Conservation (phyloP, 2,888 invertebrate species). For the Spatulosminthurus flaviceps region DNA sequence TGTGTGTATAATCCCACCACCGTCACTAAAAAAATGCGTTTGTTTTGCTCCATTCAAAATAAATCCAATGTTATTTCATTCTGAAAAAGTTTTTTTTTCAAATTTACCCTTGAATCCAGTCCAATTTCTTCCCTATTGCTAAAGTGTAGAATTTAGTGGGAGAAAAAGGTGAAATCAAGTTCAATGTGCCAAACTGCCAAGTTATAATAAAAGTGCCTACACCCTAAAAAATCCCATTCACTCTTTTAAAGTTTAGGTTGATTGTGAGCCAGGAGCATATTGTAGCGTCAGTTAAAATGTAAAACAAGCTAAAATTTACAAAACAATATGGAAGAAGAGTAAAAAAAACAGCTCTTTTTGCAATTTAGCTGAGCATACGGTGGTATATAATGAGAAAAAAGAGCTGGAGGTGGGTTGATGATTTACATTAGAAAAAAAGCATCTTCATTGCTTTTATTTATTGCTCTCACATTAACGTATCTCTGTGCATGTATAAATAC, state of each 20-base stretch:
- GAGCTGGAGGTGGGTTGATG: background rate
- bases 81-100: background rate
- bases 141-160: background rate
- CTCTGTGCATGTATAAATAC: too few relatives aligned
- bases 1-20: background rate
- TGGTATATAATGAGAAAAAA: background rate
- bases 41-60: conserved; percentile 1
- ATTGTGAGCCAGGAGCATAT: background rate
- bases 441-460: background rate
- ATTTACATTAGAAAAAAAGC: background rate
- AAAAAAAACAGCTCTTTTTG: too few relatives aligned
- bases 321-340: too few relatives aligned
- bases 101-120: conserved; percentile 36
- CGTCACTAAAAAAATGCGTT: background rate
- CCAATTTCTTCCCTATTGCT: conserved; percentile 24
- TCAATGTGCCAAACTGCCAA: conserved; percentile 45
- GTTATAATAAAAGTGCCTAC: background rate
- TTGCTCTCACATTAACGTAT: too few relatives aligned
- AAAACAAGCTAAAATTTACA: too few relatives aligned
- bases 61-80: background rate
- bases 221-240: background rate
- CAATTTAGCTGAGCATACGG: too few relatives aligned
- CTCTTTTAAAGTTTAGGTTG: background rate
- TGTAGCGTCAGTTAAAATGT: too few relatives aligned
- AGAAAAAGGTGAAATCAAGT: conserved; percentile 45